Percentiles rank a stretch among this genome's conserved stretches.
These are phyloP conservation scores for Pseudorectes ferrugineus DNA, from an alignment of 2,113 vertebrate genomes.

Conservation along the genomic window DNA sequence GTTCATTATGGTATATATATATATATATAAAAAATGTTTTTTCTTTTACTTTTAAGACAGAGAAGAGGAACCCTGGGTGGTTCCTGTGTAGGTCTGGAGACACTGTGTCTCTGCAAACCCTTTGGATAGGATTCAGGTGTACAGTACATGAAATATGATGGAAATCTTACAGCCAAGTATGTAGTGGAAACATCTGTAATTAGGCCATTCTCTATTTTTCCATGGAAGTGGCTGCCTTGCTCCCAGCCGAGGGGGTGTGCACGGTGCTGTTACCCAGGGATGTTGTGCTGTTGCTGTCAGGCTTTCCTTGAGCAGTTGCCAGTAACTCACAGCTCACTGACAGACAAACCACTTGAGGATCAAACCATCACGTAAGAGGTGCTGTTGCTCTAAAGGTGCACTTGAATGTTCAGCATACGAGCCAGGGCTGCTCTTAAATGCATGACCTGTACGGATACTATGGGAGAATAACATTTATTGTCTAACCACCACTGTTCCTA, in stretches of 20 bases:
- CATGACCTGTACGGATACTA: neutral
- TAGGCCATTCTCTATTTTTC: neutral
- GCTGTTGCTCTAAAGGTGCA: neutral
- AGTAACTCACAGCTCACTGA: neutral
- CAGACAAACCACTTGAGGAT: neutral
- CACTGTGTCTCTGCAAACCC: neutral
- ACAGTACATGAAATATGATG: neutral
- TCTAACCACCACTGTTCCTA: slow-evolving; percentile 79
- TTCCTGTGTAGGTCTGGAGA: neutral
- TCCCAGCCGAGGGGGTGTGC: neutral
- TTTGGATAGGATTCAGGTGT: neutral
- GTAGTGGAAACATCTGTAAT: neutral
- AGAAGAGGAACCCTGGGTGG: neutral
- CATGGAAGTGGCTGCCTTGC: neutral
- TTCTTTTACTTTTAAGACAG: neutral
- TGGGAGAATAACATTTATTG: slow-evolving; percentile 40
- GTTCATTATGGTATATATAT: neutral
- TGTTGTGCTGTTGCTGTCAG: neutral
- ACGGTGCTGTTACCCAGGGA: neutral
- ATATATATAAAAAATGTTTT: neutral
- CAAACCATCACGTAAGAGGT: neutral
- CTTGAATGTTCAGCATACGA: neutral
- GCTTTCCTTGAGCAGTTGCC: neutral
- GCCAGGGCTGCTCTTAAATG: neutral
- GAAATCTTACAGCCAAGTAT: neutral